Base-by-base conservation (phyloP, 2,888 invertebrate species). In the Metalampra italica region DNA sequence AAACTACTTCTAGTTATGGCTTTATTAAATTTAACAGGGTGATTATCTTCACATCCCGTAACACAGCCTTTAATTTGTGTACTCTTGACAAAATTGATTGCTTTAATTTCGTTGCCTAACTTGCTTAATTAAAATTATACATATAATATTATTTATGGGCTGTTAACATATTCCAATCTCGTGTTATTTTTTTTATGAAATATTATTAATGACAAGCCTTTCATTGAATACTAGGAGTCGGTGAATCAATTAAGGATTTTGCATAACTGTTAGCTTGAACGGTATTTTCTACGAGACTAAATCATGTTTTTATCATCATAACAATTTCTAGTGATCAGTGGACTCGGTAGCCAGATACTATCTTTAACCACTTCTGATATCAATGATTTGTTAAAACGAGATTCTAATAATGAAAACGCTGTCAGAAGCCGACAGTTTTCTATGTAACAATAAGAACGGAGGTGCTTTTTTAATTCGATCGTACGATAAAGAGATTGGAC, bases 331-430 rank as follows among this genome's bases (percentile, higher is more conserved):
- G 14, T n/a, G 29, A 46, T 45, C 43, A 39, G 32, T 15, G 12
- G 42, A 36, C 39, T 38, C 50, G 36, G 53, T 49, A 53, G 53
- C 48, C 46, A 36, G 50, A 52, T 52, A 11, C 40, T 46, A 51
- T 54, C 54, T 44, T 14, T 43, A 48, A 40, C 30, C 48, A 51
- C 51, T 45, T 46, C 14, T 46, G 47, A 46, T 45, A 47, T 14
- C 47, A 39, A 49, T 43, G 50, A 53, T 51, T 50, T 48, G 49
- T 49, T 51, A 51, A 49, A 43, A 43, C 12, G 32, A 45, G 37
- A 43, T 36, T 14, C 36, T 29, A 30, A 38, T 43, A 47, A 38
- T 43, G 36, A 22, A 43, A 43, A 32, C 14, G 29, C n/a, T 29
- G 41, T 42, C 29, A 12, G 41, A 42, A 42, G 43, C 32, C 15